Evolutionary conservation across 2,888 invertebrate genomes (phyloP).

Genomic region (Caenorhabditis becei): DNA sequence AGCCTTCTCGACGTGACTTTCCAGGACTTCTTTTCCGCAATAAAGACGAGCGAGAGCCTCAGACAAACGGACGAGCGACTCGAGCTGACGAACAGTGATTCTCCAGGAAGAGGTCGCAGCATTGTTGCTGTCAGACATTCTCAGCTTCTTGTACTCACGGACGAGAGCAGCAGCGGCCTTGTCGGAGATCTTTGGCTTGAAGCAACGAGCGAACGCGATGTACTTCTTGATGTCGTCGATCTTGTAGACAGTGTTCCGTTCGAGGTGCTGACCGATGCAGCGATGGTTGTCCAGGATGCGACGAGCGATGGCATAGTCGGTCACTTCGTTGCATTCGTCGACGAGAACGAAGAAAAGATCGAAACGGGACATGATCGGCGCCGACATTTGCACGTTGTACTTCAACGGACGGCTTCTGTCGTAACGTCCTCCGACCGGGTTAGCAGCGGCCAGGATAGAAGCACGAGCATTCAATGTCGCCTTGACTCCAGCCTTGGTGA

Average conservation of each 20-base stretch:
- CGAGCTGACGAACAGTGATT: constrained; percentile 96
- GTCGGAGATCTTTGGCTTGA: constrained; percentile 89
- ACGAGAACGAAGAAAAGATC: constrained; percentile 87
- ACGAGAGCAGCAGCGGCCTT: constrained; percentile 90
- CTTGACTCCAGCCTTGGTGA: constrained; percentile 99
- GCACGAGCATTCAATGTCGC: constrained; percentile 97
- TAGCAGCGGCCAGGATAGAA: constrained; percentile 97
- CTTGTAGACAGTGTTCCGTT: constrained; percentile 89
- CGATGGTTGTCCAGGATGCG: constrained; percentile 96
- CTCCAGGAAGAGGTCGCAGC: constrained; percentile 89
- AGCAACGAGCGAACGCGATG: constrained; percentile 95
- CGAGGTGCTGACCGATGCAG: constrained; percentile 86
- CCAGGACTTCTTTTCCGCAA: constrained; percentile 87
- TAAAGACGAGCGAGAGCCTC: constrained; percentile 97
- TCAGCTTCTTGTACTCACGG: constrained; percentile 90
- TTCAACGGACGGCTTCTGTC: constrained; percentile 96
- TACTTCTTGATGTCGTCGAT: constrained; percentile 94
- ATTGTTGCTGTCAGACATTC: constrained; percentile 88
- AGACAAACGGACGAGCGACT: constrained; percentile 94
- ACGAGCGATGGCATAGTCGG: constrained; percentile 96
- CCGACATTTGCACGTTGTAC: constrained; percentile 97
- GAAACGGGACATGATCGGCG: constrained; percentile 92
- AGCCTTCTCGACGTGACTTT: constrained; percentile 93
- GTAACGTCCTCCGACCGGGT: constrained; percentile 96
- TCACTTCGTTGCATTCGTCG: constrained; percentile 95